Base-by-base conservation (phyloP, 2,797 vertebrate genomes). In the Helarctos malayanus region DNA sequence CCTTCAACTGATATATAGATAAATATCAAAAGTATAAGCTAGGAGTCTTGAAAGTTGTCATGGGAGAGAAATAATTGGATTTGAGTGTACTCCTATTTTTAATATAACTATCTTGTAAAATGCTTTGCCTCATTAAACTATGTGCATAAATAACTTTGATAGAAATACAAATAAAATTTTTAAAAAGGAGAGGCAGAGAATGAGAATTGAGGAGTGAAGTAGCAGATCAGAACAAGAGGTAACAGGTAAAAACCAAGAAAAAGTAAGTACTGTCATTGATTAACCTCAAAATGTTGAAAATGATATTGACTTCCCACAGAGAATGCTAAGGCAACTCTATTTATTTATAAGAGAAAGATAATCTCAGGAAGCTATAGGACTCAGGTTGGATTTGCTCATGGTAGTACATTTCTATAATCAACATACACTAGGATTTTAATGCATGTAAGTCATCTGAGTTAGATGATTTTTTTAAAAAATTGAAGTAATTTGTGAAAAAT, bases 71-170 rank as follows among this genome's bases (percentile, higher is more conserved):
- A 65, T 35, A 90, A 68, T 16, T 92, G 47, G 35, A 7, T 92
- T 73, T 57, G 32, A 69, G 35, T 49, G 7, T 85, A 71, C 2
- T 71, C 49, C 25, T 41, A 45, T 38, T 52, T 94, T 91, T 57
- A 68, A 82, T 54, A 68, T 80, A 96, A 52, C 19, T 54, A 57
- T 35, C 57, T 94, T n/a, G 1, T 93, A 49, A 94, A 75, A 38
- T 56, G 23, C 7, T 89, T 89, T 92, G 7, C 13, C 13, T 81
- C 19, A 47, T 82, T 95, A 89, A 95, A 65, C 52, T 52, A 54
- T 80, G 3, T n/a, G 9, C 54, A 49, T 85, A 45, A 85, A n/a
- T 54, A 85, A 86, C n/a, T 97, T 95, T 78, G 38, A 79, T 82
- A 82, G 95, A 82, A 83, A 83, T 45, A n/a, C 0, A 76, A 71